phyloP scores from a whole-genome alignment of 2,113 vertebrate genomes.

The Pipa parva region DNA sequence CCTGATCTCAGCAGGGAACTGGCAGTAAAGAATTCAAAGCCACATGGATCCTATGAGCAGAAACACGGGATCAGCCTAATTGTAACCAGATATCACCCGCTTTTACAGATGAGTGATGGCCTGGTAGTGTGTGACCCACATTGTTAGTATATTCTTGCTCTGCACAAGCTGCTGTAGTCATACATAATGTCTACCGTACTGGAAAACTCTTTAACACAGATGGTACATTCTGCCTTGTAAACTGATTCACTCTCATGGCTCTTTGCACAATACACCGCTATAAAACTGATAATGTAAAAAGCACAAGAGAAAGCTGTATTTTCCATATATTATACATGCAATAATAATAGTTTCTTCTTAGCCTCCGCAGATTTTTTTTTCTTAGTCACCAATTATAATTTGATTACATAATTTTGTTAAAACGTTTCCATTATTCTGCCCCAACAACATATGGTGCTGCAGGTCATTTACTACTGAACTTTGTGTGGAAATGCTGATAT shows the following conservation, averaged over 20 bases:
- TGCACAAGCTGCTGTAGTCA: constrained; percentile 64
- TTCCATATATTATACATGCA: constrained; percentile 11
- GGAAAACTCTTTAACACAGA: constrained; percentile 68
- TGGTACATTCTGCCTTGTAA: constrained; percentile 69
- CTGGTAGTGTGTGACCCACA: constrained; percentile 70
- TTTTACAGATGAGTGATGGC: constrained; percentile 68
- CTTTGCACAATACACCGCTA: constrained; percentile 63
- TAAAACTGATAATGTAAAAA: constrained; percentile 78
- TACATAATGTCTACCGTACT: constrained; percentile 74
- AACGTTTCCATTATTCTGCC: not conserved
- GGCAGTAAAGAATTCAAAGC: constrained; percentile 73
- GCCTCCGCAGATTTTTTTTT: not conserved
- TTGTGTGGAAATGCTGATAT: too few species aligned
- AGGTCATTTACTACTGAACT: too few species aligned
- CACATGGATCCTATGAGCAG: constrained; percentile 63
- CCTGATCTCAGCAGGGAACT: constrained; percentile 71
- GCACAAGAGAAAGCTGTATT: constrained; percentile 55
- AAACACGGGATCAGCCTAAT: constrained; percentile 71
- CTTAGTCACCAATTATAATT: not conserved
- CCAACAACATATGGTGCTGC: too few species aligned
- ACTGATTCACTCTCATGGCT: constrained; percentile 70
- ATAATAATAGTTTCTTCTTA: not conserved
- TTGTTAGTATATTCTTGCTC: constrained; percentile 59
- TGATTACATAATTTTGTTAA: not conserved
- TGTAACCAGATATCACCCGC: constrained; percentile 73